Base-by-base conservation (phyloP, 2,888 invertebrate species). In the Drosophila atroscutellata region DNA sequence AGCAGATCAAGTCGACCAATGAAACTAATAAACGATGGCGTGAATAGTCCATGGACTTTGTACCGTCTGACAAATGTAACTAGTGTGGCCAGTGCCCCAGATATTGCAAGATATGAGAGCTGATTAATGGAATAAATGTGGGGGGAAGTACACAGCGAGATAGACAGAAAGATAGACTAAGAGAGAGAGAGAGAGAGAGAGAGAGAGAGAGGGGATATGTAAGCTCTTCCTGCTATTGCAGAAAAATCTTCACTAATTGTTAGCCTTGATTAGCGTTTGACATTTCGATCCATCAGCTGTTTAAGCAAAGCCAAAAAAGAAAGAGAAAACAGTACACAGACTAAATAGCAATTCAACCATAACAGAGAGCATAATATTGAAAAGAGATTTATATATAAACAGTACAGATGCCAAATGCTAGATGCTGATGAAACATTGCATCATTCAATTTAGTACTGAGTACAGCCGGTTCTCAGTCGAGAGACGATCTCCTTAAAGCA, bases 391-490 rank as follows among this genome's bases (percentile, higher is more conserved):
- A 26, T 54, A n/a, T 24, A 36, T 24, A 36, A 8, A 9, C 9
- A 52, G 9, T 6, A 34, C 9, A 32, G 9, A 20, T 20, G 15
- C 9, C 32, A 18, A 28, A 26, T 26, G 63, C 20, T n/a, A 1
- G 47, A 30, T 11, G 50, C 50, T 91, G 83, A 87, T 82, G 91
- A 83, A 89, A 89, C 71, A 88, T 91, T 91, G 90, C 91, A 91
- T 91, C 91, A 91, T 75, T 64, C 75, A 77, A 13, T 67, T 67
- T 20, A 18, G 61, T 13, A 11, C 75, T 56, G 34, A 57, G 57
- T 34, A 39, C 65, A 63, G 77, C 28, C 50, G 54, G 70, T 55
- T 61, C 66, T 54, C 13, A 26, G 36, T 34, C 24, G 24, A 34
- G 55, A 24, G 32, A 58, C 57, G 64, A 63, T 63, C 67, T 58